Base-by-base conservation (phyloP, 2,113 vertebrate genomes). In the Eudyptes chrysolophus region DNA sequence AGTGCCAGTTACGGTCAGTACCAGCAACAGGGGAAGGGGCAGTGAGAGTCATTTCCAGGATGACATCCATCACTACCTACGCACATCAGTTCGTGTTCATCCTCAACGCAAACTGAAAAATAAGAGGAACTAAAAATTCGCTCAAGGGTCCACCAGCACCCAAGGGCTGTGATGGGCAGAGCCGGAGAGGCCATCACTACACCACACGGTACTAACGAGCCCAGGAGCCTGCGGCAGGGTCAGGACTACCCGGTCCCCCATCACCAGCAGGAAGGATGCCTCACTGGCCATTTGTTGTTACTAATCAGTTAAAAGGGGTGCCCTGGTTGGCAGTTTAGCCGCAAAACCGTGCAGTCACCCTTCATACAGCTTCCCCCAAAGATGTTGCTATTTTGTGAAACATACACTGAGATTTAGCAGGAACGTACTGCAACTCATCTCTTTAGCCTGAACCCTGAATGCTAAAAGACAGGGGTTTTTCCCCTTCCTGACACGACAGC, bases 141-240 rank as follows among this genome's bases (percentile, higher is more conserved):
- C 38, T 25, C 52, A 9, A 8, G 34, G 14, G 32, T 40, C 46
- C 32, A 11, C 32, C 30, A 40, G 75, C n/a, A 62, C 19, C 8
- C 34, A 8, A 3, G 26, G 29, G 32, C 48, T 11, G 21, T 13
- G 42, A 44, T 0, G 3, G 70, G 25, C 70, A 64, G 29, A n/a
- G 27, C 38, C 12, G 42, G 27, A 57, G 16, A 12, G 20, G 48
- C 54, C 46, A 42, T 51, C 61, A 20, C 30, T 7, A 7, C 27
- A 13, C 20, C 16, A 10, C 4, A 6, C 18, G 29, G 34, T 3
- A 32, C 30, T 1, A 25, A 29, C 0, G 0, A 62, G 32, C 21
- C 36, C 44, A 29, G 42, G n/a, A 32, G 12, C 49, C 40, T 24
- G 19, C 11, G 40, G 51, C 10, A 17, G n/a, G 10, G 38, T 11